Evolutionary conservation across 2,113 vertebrate genomes (phyloP).

Genomic region (Dicerorhinus sumatrensis): DNA sequence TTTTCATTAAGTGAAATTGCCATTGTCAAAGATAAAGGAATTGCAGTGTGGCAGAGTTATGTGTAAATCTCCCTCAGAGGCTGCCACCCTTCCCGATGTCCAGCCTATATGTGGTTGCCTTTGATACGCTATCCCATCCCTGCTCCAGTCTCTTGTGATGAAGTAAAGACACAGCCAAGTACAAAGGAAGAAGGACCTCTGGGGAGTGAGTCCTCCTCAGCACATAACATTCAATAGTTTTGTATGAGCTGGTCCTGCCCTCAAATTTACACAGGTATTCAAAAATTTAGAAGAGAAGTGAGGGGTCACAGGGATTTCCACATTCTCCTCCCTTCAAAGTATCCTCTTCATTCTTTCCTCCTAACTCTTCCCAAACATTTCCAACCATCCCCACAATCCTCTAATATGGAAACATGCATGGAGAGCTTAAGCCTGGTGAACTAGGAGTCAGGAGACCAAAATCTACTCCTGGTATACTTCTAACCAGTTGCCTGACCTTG

Average conservation of each 20-base stretch:
- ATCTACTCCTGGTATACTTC: background rate
- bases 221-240: background rate
- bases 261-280: background rate
- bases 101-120: background rate
- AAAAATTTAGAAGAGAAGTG: background rate
- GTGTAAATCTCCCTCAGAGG: background rate
- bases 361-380: background rate
- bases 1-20: background rate
- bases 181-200: background rate
- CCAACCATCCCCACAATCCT: background rate
- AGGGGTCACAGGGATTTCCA: background rate
- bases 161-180: conserved; percentile 8
- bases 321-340: background rate
- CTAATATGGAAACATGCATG: background rate
- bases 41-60: background rate
- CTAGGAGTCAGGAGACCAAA: background rate
- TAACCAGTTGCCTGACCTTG: background rate
- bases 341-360: background rate
- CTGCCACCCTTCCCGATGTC: background rate
- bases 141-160: background rate
- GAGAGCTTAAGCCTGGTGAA: background rate
- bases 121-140: background rate
- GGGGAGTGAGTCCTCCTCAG: background rate
- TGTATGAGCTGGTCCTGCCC: background rate
- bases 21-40: background rate